Percentiles rank a stretch among this genome's conserved stretches.
These are phyloP conservation scores for Acanthacorydalis orientalis DNA, from an alignment of 2,888 invertebrate species.

Conservation along the genomic window DNA sequence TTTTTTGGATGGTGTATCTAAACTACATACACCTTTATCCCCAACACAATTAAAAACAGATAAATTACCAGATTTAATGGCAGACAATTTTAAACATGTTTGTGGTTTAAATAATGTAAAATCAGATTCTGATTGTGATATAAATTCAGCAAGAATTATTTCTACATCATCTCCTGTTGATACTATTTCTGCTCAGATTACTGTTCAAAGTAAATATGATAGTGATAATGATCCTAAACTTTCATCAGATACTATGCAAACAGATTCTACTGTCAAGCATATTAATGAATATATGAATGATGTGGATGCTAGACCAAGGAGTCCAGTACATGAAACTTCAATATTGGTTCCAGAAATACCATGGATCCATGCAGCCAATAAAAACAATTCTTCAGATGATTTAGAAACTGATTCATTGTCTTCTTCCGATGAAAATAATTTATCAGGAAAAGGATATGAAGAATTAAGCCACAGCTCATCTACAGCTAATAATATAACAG, in stretches of 20 bases:
- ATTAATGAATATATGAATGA: conserved; percentile 20
- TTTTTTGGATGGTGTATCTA: conserved; percentile 35
- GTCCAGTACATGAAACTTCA: conserved; percentile 45
- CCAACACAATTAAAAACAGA: conserved; percentile 12
- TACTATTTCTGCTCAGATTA: not conserved
- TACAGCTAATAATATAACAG: conserved; percentile 10
- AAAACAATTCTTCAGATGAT: conserved; percentile 26
- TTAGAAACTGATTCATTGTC: conserved; percentile 45
- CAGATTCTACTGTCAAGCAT: conserved; percentile 3
- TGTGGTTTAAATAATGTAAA: not conserved
- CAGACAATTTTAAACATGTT: conserved; percentile 1
- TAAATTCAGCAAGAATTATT: not conserved
- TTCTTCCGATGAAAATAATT: conserved; percentile 21
- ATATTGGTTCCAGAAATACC: conserved; percentile 46
- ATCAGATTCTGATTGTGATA: conserved; percentile 3
- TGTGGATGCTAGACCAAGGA: conserved; percentile 33
- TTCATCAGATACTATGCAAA: conserved; percentile 6
- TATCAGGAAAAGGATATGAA: conserved; percentile 8
- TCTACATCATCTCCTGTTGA: conserved; percentile 6
- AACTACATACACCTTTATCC: conserved; percentile 24
- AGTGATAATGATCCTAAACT: not conserved
- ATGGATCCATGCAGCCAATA: conserved; percentile 27
- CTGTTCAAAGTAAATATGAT: not conserved
- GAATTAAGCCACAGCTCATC: conserved; percentile 8
- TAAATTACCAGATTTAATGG: not conserved